Percentiles rank a stretch among this genome's conserved stretches.
phyloP scores from a whole-genome alignment of 2,113 vertebrate species.

The Cinclus cinclus region DNA sequence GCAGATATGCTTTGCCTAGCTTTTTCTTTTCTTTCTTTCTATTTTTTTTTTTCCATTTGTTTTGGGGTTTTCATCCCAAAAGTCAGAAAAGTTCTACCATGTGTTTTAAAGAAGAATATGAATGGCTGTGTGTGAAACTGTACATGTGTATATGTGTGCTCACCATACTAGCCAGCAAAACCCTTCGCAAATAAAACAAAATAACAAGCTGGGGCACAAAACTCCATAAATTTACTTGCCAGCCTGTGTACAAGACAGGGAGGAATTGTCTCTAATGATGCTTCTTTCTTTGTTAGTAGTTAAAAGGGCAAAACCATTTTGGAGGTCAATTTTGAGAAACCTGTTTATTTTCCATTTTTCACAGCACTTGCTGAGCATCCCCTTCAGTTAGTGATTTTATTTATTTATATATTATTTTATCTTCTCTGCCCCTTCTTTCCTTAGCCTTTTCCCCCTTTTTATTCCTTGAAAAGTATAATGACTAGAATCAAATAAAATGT shows the following conservation, averaged over 20 bases:
- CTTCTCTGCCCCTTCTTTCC: not conserved
- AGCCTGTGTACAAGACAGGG: not conserved
- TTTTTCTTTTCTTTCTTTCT: not conserved
- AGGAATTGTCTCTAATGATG: slow-evolving; percentile 25
- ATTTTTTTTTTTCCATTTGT: not conserved
- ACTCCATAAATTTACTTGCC: not conserved
- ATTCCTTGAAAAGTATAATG: slow-evolving; percentile 71
- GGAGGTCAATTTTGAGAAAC: slow-evolving; percentile 49
- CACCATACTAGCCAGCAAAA: not conserved
- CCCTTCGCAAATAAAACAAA: slow-evolving; percentile 1
- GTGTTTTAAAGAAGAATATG: not conserved
- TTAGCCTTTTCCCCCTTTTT: not conserved
- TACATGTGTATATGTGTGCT: not conserved
- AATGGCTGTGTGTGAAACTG: not conserved
- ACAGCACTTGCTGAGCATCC: slow-evolving; percentile 22
- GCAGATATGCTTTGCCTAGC: not conserved
- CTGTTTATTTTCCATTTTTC: slow-evolving; percentile 57
- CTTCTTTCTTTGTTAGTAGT: slow-evolving; percentile 51
- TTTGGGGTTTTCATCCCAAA: rapidly evolving
- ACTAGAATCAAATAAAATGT: slow-evolving; percentile 80
- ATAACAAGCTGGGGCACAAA: not conserved
- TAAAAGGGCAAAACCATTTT: slow-evolving; percentile 53
- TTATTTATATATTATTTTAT: slow-evolving; percentile 33
- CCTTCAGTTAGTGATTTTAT: not conserved
- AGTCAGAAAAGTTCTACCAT: not conserved